These are phyloP conservation scores for Nomada flava DNA, from an alignment of 2,888 invertebrate genomes.

Conservation along the genomic window DNA sequence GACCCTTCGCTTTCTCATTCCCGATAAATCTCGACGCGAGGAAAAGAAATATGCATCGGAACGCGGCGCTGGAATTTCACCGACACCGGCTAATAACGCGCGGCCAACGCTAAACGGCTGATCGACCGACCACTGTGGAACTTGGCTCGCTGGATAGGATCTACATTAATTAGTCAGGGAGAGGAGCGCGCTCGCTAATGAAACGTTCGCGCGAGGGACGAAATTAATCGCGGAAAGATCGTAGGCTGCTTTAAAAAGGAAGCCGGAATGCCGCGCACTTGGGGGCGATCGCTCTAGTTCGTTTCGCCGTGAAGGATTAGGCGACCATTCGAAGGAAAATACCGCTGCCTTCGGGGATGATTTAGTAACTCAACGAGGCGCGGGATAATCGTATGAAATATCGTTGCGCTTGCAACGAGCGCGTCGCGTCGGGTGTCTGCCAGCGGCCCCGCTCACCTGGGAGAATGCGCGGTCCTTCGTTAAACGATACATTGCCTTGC, in stretches of 20 bases:
- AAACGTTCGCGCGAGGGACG: background rate
- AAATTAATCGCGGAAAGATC: slow-evolving; percentile 13
- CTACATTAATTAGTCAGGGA: slow-evolving; percentile 24
- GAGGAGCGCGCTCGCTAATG: background rate
- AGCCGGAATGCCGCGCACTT: slow-evolving; percentile 20
- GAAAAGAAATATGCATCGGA: background rate
- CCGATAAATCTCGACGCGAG: background rate
- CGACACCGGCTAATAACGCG: background rate
- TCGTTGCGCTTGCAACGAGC: slow-evolving; percentile 51
- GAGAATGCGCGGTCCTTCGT: slow-evolving; percentile 66
- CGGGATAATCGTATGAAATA: slow-evolving; percentile 72
- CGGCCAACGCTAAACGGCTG: background rate
- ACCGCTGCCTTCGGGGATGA: slow-evolving; percentile 52
- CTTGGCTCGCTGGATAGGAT: background rate
- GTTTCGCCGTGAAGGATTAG: slow-evolving; percentile 48
- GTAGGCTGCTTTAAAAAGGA: background rate
- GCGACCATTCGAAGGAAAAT: slow-evolving; percentile 40
- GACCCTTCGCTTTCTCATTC: background rate
- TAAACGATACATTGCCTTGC: slow-evolving; percentile 49
- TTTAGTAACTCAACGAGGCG: slow-evolving; percentile 66
- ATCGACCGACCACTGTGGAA: background rate
- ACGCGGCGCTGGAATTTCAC: background rate
- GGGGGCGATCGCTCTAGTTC: slow-evolving; percentile 58
- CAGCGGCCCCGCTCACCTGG: slow-evolving; percentile 62
- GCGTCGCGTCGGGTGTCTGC: slow-evolving; percentile 44